Conservation (phyloP, 1,140 invertebrate genomes). For the Colletes gigas region DNA sequence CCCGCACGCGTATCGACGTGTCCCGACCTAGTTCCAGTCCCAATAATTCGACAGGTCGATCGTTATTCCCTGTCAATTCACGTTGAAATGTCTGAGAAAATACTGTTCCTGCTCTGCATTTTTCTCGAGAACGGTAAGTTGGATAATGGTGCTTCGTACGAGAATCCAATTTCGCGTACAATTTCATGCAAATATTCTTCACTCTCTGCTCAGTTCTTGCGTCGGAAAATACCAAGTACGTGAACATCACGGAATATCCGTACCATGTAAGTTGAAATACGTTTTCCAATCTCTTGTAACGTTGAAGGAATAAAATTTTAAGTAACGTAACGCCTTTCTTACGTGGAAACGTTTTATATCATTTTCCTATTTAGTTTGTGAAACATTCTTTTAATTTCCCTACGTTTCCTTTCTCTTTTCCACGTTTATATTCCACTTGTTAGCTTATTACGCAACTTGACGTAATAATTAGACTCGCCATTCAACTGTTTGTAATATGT, state of each 20-base stretch:
- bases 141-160: background rate
- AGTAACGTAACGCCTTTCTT: no score
- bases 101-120: constrained; percentile 15
- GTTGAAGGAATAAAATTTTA: no score
- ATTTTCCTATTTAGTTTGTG: no score
- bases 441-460: no score
- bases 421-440: no score
- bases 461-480: constrained; percentile 30
- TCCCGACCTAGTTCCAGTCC: background rate
- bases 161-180: background rate
- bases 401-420: no score
- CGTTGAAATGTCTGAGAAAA: constrained; percentile 28
- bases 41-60: background rate
- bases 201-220: constrained; percentile 26
- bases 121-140: constrained; percentile 34
- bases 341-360: no score
- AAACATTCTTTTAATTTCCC: no score
- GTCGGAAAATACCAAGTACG: constrained; percentile 32
- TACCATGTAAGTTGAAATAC: constrained; percentile 60
- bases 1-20: background rate
- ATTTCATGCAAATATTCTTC: background rate
- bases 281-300: background rate
- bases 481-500: constrained; percentile 11
- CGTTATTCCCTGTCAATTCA: background rate
- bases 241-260: constrained; percentile 50